These are phyloP conservation scores for Automeris io DNA, from an alignment of 2,888 invertebrate species.

Conservation along the genomic window DNA sequence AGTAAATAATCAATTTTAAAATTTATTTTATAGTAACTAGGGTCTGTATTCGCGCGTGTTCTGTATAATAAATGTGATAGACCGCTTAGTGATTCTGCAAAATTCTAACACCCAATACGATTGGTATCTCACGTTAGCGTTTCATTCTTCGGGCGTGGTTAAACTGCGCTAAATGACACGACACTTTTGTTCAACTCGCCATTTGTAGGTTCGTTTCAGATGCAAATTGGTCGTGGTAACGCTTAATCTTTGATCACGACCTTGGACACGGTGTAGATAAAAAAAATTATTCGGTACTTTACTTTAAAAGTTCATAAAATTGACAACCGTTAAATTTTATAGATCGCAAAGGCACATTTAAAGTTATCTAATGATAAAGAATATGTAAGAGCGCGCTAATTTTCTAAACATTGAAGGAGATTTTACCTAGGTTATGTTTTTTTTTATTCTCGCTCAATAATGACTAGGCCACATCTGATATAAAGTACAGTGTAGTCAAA, in stretches of 20 bases:
- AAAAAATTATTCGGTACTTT: neutral
- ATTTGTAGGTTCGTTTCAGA: slow-evolving; percentile 28
- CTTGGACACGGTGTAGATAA: slow-evolving; percentile 10
- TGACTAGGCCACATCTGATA: no score
- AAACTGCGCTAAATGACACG: slow-evolving; percentile 25
- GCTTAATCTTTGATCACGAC: slow-evolving; percentile 30
- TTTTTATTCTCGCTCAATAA: no score
- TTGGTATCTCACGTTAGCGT: slow-evolving; percentile 35
- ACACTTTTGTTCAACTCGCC: slow-evolving; percentile 19
- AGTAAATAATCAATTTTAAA: neutral
- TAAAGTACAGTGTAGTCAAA: no score
- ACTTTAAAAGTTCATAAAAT: slow-evolving; percentile 4
- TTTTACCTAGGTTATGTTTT: no score
- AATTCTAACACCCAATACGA: slow-evolving; percentile 24
- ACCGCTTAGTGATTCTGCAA: slow-evolving; percentile 33
- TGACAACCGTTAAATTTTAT: slow-evolving; percentile 1
- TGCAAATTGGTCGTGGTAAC: slow-evolving; percentile 31
- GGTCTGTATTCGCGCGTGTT: slow-evolving; percentile 2
- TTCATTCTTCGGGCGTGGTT: slow-evolving; percentile 31
- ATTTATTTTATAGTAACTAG: neutral
- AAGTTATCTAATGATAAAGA: no score
- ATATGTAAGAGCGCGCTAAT: no score
- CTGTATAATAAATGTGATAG: slow-evolving; percentile 11
- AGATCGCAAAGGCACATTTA: no score
- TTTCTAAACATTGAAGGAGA: no score